Conservation (phyloP, 2,888 invertebrate species). For the Oligia latruncula region DNA sequence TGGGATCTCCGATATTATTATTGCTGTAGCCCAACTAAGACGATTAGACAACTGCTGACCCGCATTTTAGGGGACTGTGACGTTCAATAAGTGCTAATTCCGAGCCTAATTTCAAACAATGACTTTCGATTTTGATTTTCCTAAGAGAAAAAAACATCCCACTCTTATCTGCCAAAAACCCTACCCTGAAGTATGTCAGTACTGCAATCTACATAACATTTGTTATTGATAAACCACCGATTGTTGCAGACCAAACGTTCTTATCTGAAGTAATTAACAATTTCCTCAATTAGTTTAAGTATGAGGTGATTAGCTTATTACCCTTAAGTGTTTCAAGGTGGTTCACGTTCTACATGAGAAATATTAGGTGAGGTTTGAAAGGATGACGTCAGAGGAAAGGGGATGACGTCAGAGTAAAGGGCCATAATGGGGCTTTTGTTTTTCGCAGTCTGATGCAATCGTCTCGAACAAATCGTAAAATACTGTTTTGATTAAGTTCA, state of each 20-base stretch:
- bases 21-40: too few species aligned
- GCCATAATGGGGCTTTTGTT: neutral
- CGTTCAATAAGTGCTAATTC: neutral
- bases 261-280: slow-evolving; percentile 41
- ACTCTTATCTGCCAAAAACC: slow-evolving; percentile 29
- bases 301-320: slow-evolving; percentile 31
- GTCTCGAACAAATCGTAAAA: neutral
- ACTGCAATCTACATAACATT: neutral
- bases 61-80: neutral
- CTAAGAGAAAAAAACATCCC: neutral
- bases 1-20: too few species aligned
- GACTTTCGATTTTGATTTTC: neutral
- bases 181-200: slow-evolving; percentile 35
- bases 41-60: too few species aligned
- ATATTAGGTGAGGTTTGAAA: neutral
- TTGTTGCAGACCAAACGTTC: slow-evolving; percentile 21
- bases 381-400: neutral
- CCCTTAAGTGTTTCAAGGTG: slow-evolving; percentile 34
- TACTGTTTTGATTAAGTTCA: neutral
- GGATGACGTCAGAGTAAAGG: neutral
- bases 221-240: slow-evolving; percentile 26
- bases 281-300: slow-evolving; percentile 49
- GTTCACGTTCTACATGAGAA: neutral
- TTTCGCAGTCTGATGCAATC: neutral
- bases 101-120: neutral